These are phyloP conservation scores for Cricetomys ansorgei DNA, from an alignment of 2,113 vertebrate species.

Conservation along the genomic window DNA sequence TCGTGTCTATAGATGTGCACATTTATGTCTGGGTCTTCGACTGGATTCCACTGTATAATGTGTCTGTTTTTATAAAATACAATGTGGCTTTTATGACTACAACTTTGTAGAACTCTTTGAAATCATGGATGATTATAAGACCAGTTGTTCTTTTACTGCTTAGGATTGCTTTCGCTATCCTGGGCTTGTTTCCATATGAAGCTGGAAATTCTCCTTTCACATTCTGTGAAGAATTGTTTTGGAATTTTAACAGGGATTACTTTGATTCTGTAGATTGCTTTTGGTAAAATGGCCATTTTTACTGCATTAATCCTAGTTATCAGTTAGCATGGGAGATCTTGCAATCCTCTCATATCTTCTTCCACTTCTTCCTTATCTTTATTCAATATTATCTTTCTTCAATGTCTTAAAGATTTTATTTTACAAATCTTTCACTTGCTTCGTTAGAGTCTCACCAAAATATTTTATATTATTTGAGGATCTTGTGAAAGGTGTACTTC, in stretches of 20 bases:
- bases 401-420: not conserved
- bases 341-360: not conserved
- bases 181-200: not conserved
- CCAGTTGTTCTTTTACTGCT: not conserved
- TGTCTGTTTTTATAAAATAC: not conserved
- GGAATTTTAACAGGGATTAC: not conserved
- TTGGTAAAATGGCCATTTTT: not conserved
- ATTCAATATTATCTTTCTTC: not conserved
- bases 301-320: not conserved
- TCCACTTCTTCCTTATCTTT: not conserved
- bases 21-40: not conserved
- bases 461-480: not conserved
- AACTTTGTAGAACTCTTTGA: no score
- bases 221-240: not conserved
- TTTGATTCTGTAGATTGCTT: not conserved
- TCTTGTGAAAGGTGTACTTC: not conserved
- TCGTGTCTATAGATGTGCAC: fast-evolving
- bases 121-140: not conserved
- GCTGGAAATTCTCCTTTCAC: not conserved
- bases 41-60: not conserved
- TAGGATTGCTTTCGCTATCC: not conserved
- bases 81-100: not conserved
- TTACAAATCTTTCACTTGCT: not conserved
- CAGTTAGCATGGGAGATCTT: not conserved
- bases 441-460: not conserved